These are phyloP conservation scores for Phragmatobia fuliginosa DNA, from an alignment of 2,888 invertebrate species.

Conservation along the genomic window DNA sequence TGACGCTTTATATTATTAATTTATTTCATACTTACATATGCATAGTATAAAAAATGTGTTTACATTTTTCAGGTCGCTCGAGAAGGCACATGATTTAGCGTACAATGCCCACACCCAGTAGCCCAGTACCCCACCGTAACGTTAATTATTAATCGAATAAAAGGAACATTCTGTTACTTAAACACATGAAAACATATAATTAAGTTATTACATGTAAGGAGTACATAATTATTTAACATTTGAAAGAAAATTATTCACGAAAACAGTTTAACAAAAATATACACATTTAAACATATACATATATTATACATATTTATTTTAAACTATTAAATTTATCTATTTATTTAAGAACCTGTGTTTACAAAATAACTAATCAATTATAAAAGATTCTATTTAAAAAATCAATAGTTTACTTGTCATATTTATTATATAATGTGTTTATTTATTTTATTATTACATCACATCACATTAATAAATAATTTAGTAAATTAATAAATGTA, in stretches of 20 bases:
- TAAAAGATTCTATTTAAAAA: slow-evolving; percentile 24
- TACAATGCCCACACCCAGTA: slow-evolving; percentile 87
- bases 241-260: slow-evolving; percentile 25
- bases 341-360: background rate
- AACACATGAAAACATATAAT: slow-evolving; percentile 46
- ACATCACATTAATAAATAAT: background rate
- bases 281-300: slow-evolving; percentile 20
- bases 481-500: background rate
- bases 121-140: slow-evolving; percentile 63
- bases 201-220: slow-evolving; percentile 46
- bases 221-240: slow-evolving; percentile 48
- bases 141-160: slow-evolving; percentile 47
- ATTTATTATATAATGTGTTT: slow-evolving; percentile 32
- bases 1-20: no score
- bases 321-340: slow-evolving; percentile 2
- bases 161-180: slow-evolving; percentile 49
- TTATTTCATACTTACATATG: no score
- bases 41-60: slow-evolving; percentile 15
- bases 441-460: slow-evolving; percentile 17
- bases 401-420: slow-evolving; percentile 56
- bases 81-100: slow-evolving; percentile 86
- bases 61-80: slow-evolving; percentile 77
- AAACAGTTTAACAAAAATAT: slow-evolving; percentile 5
- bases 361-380: background rate
- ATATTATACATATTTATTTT: slow-evolving; percentile 15